Percentiles rank a stretch among this genome's conserved stretches.
Conservation (phyloP, 2,797 vertebrate species). For the Manis crassicaudata region DNA sequence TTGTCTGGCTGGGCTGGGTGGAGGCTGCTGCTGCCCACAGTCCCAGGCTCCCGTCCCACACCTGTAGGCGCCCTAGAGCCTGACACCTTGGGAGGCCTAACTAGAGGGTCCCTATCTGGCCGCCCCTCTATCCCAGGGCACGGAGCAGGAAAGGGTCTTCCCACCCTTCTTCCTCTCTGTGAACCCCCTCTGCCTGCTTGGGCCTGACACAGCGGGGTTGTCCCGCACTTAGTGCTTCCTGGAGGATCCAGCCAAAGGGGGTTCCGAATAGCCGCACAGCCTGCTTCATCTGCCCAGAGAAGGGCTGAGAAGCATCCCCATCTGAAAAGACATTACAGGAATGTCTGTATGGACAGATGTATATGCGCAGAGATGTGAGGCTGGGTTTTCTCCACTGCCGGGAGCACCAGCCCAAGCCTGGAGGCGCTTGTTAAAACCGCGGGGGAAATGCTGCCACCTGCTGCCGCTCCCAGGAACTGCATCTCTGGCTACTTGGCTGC, state of each 20-base stretch:
- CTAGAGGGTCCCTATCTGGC: too few relatives aligned
- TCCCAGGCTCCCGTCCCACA: accelerated
- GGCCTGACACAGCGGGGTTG: not conserved
- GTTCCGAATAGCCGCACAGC: not conserved
- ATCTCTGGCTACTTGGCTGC: accelerated
- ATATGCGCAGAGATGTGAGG: accelerated
- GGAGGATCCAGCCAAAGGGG: not conserved
- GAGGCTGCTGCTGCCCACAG: not conserved
- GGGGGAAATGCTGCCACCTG: conserved; percentile 59
- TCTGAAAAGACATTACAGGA: not conserved
- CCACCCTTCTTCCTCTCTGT: not conserved
- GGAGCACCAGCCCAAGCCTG: not conserved
- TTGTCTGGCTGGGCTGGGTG: not conserved
- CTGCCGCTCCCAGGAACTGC: not conserved
- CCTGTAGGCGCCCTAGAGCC: not conserved
- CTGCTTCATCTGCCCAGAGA: not conserved
- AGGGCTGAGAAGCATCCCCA: not conserved
- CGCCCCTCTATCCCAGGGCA: not conserved
- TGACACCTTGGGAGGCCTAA: accelerated
- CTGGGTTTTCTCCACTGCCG: not conserved
- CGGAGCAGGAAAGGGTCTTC: not conserved
- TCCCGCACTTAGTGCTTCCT: not conserved
- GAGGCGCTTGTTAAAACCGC: not conserved
- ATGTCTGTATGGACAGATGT: accelerated
- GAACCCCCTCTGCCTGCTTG: not conserved